These are phyloP conservation scores for Columba guinea DNA, from an alignment of 2,797 vertebrate species.

Conservation along the genomic window DNA sequence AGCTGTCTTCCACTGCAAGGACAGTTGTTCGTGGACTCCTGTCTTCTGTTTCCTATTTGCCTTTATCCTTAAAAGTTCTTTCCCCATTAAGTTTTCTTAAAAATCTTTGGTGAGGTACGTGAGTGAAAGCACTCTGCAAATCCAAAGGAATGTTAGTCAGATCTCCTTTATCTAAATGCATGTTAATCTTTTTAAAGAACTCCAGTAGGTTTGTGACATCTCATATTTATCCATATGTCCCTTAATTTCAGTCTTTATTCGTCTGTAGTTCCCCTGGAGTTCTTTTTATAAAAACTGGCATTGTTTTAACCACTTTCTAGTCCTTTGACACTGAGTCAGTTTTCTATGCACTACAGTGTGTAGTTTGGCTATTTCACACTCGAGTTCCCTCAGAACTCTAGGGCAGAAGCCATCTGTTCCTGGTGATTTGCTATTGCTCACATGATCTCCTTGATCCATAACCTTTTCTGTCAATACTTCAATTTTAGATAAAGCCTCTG, in stretches of 20 bases:
- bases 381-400: not conserved
- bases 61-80: not conserved
- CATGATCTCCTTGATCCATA: not conserved
- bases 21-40: not conserved
- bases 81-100: not conserved
- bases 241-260: not conserved
- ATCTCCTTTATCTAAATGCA: not conserved
- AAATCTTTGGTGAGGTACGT: not conserved
- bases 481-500: not conserved
- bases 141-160: not conserved
- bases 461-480: not conserved
- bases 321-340: not conserved
- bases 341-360: not conserved
- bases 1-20: not conserved
- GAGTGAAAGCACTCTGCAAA: not conserved
- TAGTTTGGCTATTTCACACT: conserved; percentile 29
- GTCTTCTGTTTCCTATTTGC: not conserved
- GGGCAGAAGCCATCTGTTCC: conserved; percentile 19
- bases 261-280: not conserved
- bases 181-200: not conserved
- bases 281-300: not conserved
- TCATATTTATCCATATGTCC: not conserved
- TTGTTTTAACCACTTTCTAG: not conserved
- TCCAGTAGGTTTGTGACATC: not conserved
- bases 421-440: not conserved